Evolutionary conservation across 2,113 vertebrate genomes (phyloP).

Genomic region (Arenaria interpres): DNA sequence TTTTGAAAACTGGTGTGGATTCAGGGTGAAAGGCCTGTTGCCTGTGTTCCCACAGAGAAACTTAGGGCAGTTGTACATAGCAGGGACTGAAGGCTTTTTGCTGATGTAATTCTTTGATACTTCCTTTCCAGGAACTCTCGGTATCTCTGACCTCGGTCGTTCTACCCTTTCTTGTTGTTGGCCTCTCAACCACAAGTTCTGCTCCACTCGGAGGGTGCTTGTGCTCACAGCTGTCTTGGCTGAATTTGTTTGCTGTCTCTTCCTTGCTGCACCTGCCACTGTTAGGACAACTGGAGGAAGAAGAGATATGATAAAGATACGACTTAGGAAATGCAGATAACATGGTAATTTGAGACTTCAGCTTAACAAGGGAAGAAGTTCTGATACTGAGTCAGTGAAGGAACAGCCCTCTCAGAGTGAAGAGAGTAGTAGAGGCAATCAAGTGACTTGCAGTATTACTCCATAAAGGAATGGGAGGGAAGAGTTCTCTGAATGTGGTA

Average conservation of each 20-base stretch:
- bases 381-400: background rate
- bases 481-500: background rate
- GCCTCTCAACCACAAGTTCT: background rate
- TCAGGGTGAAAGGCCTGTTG: background rate
- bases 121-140: background rate
- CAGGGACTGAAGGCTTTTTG: background rate
- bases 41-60: background rate
- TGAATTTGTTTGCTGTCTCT: background rate
- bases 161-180: background rate
- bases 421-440: background rate
- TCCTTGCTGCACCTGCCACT: background rate
- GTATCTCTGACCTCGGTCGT: fast-evolving
- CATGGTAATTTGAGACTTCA: background rate
- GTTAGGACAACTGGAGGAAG: background rate
- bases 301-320: background rate
- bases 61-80: no score
- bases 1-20: background rate
- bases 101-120: background rate
- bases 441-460: background rate
- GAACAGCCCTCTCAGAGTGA: background rate
- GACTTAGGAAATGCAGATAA: background rate
- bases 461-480: background rate
- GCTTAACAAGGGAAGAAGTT: background rate
- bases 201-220: background rate
- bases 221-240: background rate